Base-by-base conservation (phyloP, 35 echinoderm and acorn worm species). In the Strongylocentrotus purpuratus region DNA sequence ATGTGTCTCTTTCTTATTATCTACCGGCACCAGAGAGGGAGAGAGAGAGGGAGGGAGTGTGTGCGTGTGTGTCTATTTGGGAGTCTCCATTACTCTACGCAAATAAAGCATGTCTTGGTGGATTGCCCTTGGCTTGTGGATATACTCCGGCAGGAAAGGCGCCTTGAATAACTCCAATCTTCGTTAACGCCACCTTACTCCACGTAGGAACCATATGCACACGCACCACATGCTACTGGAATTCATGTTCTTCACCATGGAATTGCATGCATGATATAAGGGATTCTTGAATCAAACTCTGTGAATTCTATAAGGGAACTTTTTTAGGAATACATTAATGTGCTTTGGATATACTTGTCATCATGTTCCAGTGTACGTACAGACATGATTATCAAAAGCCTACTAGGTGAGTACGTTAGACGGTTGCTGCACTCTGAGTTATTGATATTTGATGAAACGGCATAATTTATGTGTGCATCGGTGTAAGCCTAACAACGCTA, bases 351-450 rank as follows among this genome's bases (percentile, higher is more conserved):
- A 33, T 88, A 46, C 22, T 33, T 28, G 87, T 41, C 87, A 89
- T 45, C 18, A 89, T 89, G 87, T 89, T 45, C 33, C 87, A 89
- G 31, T 89, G 87, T 89, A 46, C 87, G 0, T 89, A 89, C 33
- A 89, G 87, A 89, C 87, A 89, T 46, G 45, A 89, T 89, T 89
- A 89, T 28, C 87, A 89, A 46, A 89, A 89, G 65, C 65, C 65
- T 0, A 45, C 45, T 15, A 89, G 87, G 87, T 89, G 87, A 89
- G 87, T 89, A 89, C 18, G 20, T 33, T 15, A 18, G n/a, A 45
- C 4, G 15, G 14, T 89, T 8, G 45, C 45, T 14, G 32, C 33
- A 33, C 31, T 89, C 12, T 22, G 32, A 18, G 18, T 5, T 89
- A 89, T 41, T 89, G 45, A 45, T 89, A 46, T 46, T 89, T 22